Conservation (phyloP, 2,113 vertebrate genomes). For the Oncorhynchus mykiss region DNA sequence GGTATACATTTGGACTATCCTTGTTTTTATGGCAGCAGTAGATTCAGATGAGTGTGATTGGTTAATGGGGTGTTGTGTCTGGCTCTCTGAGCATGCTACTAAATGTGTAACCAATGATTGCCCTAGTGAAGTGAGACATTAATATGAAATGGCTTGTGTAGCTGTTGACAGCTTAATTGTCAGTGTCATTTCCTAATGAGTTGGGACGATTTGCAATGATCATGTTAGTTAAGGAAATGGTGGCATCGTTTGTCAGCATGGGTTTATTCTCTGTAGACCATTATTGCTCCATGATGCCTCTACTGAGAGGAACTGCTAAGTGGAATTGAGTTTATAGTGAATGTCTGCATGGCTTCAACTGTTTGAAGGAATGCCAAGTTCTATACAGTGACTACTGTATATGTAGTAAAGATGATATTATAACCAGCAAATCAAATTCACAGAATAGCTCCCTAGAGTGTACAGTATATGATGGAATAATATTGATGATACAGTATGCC, state of each 20-base stretch:
- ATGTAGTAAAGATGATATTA: background rate
- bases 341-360: no score
- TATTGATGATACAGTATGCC: no score
- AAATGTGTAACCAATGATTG: slow-evolving; percentile 7
- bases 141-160: background rate
- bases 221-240: background rate
- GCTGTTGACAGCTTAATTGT: slow-evolving; percentile 1
- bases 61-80: slow-evolving; percentile 10
- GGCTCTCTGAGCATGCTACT: background rate
- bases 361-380: no score
- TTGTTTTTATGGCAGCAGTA: background rate
- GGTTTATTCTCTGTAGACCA: background rate
- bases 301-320: background rate
- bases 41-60: background rate
- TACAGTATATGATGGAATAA: no score
- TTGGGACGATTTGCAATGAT: background rate
- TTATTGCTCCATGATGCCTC: background rate
- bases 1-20: no score
- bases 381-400: background rate
- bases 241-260: background rate
- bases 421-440: no score
- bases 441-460: no score
- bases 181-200: slow-evolving; percentile 12
- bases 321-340: background rate
- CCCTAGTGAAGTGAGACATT: background rate